Conservation (phyloP, 2,797 vertebrate genomes). For the Hemibagrus guttatus region DNA sequence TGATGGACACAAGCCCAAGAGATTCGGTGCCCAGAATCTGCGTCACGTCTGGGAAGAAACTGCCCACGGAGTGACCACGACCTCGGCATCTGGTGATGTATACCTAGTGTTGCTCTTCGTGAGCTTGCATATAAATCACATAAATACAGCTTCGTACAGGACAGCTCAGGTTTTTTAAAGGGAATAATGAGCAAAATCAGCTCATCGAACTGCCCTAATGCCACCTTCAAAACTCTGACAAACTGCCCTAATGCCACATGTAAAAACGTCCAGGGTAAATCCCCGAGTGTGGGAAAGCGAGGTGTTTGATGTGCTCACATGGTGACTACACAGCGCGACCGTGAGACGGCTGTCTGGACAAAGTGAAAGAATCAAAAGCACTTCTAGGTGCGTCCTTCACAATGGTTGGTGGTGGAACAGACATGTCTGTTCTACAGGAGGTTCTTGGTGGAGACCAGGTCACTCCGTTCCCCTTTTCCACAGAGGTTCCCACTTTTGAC, state of each 20-base stretch:
- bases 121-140: slow-evolving; percentile 6
- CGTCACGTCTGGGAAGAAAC: slow-evolving; percentile 72
- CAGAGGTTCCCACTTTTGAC: slow-evolving; percentile 44
- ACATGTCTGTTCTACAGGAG: slow-evolving; percentile 34
- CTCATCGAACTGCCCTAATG: neutral
- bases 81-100: slow-evolving; percentile 10
- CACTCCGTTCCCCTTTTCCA: slow-evolving; percentile 60
- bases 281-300: slow-evolving; percentile 51
- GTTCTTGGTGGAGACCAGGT: slow-evolving; percentile 68
- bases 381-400: slow-evolving; percentile 40
- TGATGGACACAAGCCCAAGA: slow-evolving; percentile 14
- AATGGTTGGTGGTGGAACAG: slow-evolving; percentile 44
- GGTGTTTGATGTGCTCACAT: slow-evolving; percentile 43
- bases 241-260: neutral
- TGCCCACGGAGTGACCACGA: slow-evolving; percentile 55
- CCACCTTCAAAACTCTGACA: slow-evolving; percentile 20
- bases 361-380: slow-evolving; percentile 9
- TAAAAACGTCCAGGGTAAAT: slow-evolving; percentile 22
- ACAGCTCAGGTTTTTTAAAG: neutral
- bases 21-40: slow-evolving; percentile 60
- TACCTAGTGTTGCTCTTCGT: slow-evolving; percentile 3
- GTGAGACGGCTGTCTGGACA: slow-evolving; percentile 41
- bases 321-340: slow-evolving; percentile 26
- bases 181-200: neutral
- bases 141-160: neutral